Conservation (phyloP, 2,113 vertebrate genomes). For the Notechis scutatus region DNA sequence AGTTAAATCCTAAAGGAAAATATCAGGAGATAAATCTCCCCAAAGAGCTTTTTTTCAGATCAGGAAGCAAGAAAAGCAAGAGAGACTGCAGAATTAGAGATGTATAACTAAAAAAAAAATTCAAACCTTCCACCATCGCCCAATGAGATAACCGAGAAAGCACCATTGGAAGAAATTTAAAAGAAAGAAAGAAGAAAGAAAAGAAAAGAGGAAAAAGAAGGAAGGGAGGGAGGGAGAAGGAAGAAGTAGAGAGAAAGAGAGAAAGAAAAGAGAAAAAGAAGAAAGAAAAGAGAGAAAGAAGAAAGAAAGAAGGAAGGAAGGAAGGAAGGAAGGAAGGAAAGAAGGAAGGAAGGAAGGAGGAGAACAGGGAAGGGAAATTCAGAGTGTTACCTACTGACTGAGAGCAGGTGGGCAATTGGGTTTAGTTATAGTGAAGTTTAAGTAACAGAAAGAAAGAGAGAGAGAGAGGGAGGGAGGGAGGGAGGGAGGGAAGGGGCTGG, state of each 20-base stretch:
- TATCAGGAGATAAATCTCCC: not conserved
- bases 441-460: not conserved
- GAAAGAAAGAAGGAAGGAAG: too few relatives aligned
- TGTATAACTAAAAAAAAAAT: not conserved
- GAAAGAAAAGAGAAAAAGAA: too few relatives aligned
- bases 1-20: not conserved
- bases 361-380: too few relatives aligned
- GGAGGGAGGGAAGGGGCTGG: not conserved
- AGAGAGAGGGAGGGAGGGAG: rapidly evolving
- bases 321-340: too few relatives aligned
- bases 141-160: not conserved
- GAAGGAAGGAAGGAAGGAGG: too few relatives aligned
- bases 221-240: not conserved
- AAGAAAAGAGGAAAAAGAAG: not conserved
- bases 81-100: not conserved
- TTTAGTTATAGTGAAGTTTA: too few relatives aligned
- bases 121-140: not conserved
- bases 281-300: too few relatives aligned
- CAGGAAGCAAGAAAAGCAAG: not conserved
- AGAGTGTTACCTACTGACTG: too few relatives aligned
- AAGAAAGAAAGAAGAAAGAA: not conserved
- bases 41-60: not conserved
- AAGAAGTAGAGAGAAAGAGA: not conserved
- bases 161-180: not conserved
- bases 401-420: too few relatives aligned